phyloP scores from a whole-genome alignment of 2,113 vertebrate genomes.

The Seriola rivoliana region DNA sequence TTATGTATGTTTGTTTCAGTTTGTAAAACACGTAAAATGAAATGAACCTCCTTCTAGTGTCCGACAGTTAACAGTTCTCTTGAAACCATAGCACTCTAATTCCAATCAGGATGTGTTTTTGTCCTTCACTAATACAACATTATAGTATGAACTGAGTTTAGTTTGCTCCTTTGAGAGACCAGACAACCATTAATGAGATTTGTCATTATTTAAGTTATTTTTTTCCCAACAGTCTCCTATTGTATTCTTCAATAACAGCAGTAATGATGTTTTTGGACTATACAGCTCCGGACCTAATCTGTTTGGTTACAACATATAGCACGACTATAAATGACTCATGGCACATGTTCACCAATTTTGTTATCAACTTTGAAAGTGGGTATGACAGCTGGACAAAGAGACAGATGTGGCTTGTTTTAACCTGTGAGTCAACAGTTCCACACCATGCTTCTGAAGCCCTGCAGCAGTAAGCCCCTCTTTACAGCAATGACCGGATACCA shows the following conservation, averaged over 20 bases:
- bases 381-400: conserved; percentile 40
- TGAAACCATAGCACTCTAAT: background rate
- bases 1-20: background rate
- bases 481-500: conserved; percentile 59
- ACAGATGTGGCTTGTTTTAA: conserved; percentile 67
- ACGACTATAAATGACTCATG: conserved; percentile 11
- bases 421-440: conserved; percentile 72
- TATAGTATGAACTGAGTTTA: background rate
- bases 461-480: conserved; percentile 52
- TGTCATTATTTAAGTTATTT: background rate
- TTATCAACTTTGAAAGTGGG: conserved; percentile 47
- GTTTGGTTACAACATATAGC: background rate
- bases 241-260: background rate
- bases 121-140: background rate
- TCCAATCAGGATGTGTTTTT: background rate
- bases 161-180: background rate
- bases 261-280: background rate
- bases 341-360: conserved; percentile 10
- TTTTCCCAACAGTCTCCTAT: background rate
- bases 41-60: too few species aligned
- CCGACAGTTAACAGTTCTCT: too few species aligned
- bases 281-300: background rate
- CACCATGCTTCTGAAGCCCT: conserved; percentile 44
- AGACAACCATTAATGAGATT: too few species aligned
- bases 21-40: background rate